Conservation (phyloP, 2,113 vertebrate species). For the Campylorhamphus procurvoides region DNA sequence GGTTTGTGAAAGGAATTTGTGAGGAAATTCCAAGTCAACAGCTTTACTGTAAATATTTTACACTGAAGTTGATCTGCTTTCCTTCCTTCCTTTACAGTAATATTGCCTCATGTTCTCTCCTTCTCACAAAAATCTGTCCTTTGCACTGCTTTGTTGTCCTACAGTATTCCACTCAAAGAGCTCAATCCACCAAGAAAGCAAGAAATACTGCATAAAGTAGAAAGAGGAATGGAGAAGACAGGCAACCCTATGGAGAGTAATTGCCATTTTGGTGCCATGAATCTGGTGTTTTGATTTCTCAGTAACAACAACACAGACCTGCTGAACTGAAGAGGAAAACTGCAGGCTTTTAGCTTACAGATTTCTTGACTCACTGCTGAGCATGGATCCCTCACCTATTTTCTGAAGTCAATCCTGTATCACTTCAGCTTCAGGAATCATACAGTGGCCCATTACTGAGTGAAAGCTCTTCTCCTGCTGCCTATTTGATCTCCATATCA, state of each 20-base stretch:
- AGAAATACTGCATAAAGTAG: background rate
- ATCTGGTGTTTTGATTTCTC: background rate
- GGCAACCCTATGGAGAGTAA: background rate
- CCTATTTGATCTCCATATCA: background rate
- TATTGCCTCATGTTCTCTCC: rapidly evolving
- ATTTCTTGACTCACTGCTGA: background rate
- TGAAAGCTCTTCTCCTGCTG: background rate
- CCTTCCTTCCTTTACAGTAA: background rate
- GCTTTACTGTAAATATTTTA: background rate
- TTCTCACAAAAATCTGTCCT: background rate
- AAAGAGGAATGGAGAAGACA: background rate
- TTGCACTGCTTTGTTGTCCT: background rate
- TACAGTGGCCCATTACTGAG: background rate
- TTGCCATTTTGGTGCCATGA: background rate
- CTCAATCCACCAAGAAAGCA: background rate
- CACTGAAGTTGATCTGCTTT: background rate
- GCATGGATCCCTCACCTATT: background rate
- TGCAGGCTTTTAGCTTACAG: background rate
- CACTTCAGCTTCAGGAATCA: background rate
- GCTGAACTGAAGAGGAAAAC: background rate
- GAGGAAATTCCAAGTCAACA: background rate
- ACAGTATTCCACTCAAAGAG: background rate
- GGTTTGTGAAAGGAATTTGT: background rate
- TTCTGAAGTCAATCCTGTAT: background rate
- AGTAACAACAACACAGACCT: rapidly evolving